phyloP scores from a whole-genome alignment of 2,888 invertebrate genomes.

The Torymus texanus region DNA sequence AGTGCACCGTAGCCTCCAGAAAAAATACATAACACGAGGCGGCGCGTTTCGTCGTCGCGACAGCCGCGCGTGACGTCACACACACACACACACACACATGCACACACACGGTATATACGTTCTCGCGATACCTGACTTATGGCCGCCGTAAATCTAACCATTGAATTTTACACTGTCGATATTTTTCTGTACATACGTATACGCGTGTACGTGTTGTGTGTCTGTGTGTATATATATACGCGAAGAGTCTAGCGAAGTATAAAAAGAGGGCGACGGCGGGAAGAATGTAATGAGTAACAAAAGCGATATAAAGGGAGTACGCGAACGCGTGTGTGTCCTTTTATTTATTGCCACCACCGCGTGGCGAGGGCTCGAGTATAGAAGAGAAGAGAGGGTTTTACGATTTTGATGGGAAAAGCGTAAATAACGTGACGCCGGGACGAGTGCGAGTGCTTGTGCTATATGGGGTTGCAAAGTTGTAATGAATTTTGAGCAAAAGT shows the following conservation, averaged over 20 bases:
- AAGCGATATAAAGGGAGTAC: slow-evolving; percentile 45
- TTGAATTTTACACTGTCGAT: slow-evolving; percentile 69
- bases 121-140: slow-evolving; percentile 63
- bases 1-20: background rate
- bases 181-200: slow-evolving; percentile 58
- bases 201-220: background rate
- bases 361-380: background rate
- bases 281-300: slow-evolving; percentile 58
- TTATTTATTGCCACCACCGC: slow-evolving; percentile 40
- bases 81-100: slow-evolving; percentile 19
- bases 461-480: background rate
- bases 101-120: background rate
- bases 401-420: slow-evolving; percentile 35
- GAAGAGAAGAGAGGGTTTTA: slow-evolving; percentile 14
- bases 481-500: slow-evolving; percentile 6
- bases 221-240: background rate
- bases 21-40: slow-evolving; percentile 11
- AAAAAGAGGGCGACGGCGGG: slow-evolving; percentile 27
- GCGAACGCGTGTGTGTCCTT: slow-evolving; percentile 6
- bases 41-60: slow-evolving; percentile 34
- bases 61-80: slow-evolving; percentile 60
- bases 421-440: background rate
- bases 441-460: background rate
- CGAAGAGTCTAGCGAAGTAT: slow-evolving; percentile 28
- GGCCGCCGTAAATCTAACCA: slow-evolving; percentile 68